Evolutionary conservation across 35 echinoderm and acorn worm genomes (phyloP).

Genomic region (Anneissia japonica): DNA sequence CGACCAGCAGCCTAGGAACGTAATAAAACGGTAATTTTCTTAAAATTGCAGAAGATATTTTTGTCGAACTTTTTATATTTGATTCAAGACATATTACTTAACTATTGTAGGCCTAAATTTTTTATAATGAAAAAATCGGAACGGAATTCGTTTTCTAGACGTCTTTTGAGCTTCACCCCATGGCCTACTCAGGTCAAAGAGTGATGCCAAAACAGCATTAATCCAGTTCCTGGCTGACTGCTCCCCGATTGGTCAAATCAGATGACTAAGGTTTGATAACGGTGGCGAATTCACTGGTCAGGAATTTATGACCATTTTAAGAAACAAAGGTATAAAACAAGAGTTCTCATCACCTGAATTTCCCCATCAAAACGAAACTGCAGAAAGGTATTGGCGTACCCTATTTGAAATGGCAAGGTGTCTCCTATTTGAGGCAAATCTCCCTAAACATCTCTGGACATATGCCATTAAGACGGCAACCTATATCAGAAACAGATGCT

Average conservation of each 20-base stretch:
- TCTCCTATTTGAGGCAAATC: conserved; percentile 14
- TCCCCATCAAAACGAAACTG: conserved; percentile 49
- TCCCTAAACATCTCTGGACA: conserved; percentile 18
- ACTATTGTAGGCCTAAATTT: neutral
- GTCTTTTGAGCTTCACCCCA: too few species aligned
- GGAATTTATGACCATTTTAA: conserved; percentile 2
- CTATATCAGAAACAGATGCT: conserved; percentile 30
- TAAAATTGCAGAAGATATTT: neutral
- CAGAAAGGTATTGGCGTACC: neutral
- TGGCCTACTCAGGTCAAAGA: too few species aligned
- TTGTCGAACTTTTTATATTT: neutral
- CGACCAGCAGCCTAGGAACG: too few species aligned
- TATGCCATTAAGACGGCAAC: conserved; percentile 25
- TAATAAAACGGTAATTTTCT: too few species aligned
- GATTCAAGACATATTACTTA: neutral
- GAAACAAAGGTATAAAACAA: conserved; percentile 26
- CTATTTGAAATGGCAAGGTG: conserved; percentile 8
- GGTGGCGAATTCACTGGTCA: conserved; percentile 32
- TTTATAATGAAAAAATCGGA: neutral
- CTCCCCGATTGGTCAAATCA: conserved; percentile 22
- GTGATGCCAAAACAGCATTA: neutral
- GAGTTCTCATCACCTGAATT: conserved; percentile 28
- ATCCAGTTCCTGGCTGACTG: conserved; percentile 36
- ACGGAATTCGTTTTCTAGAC: too few species aligned
- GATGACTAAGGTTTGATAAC: conserved; percentile 45